phyloP scores from a whole-genome alignment of 2,888 invertebrate genomes.

The Agonopterix subpropinquella region DNA sequence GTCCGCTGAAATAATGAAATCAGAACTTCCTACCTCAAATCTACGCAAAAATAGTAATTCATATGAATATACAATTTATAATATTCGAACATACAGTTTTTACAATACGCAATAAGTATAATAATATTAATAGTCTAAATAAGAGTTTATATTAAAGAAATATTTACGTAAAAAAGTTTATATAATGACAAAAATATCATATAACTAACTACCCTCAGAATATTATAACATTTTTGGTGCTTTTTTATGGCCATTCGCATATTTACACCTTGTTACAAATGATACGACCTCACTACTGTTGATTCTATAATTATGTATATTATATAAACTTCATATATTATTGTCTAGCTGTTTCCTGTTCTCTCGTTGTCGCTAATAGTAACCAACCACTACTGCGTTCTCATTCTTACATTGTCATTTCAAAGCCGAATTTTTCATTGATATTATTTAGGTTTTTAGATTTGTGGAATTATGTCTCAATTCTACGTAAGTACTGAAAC shows the following conservation, averaged over 20 bases:
- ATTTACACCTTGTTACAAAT: constrained; percentile 62
- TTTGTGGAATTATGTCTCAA: constrained; percentile 35
- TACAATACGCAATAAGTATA: constrained; percentile 60
- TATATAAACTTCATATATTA: constrained; percentile 38
- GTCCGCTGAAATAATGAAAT: constrained; percentile 11
- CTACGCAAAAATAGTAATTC: constrained; percentile 61
- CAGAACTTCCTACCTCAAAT: constrained; percentile 72
- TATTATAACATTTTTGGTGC: constrained; percentile 56
- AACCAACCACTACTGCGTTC: constrained; percentile 5
- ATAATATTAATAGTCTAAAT: constrained; percentile 55
- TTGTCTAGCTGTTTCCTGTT: constrained; percentile 38
- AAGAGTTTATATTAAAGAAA: constrained; percentile 70
- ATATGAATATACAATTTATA: constrained; percentile 57
- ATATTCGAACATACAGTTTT: constrained; percentile 56
- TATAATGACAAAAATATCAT: constrained; percentile 54
- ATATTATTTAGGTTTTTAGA: constrained; percentile 54
- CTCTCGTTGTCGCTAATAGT: constrained; percentile 6
- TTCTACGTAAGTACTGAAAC: constrained; percentile 56
- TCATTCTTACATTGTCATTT: constrained; percentile 22
- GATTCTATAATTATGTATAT: constrained; percentile 31
- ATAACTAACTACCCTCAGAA: constrained; percentile 49
- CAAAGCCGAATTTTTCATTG: constrained; percentile 52
- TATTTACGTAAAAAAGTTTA: constrained; percentile 66
- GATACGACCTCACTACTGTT: constrained; percentile 48
- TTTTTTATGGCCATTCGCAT: constrained; percentile 57